Conservation (phyloP, 2,888 invertebrate species). For the Cheilosia pagana region DNA sequence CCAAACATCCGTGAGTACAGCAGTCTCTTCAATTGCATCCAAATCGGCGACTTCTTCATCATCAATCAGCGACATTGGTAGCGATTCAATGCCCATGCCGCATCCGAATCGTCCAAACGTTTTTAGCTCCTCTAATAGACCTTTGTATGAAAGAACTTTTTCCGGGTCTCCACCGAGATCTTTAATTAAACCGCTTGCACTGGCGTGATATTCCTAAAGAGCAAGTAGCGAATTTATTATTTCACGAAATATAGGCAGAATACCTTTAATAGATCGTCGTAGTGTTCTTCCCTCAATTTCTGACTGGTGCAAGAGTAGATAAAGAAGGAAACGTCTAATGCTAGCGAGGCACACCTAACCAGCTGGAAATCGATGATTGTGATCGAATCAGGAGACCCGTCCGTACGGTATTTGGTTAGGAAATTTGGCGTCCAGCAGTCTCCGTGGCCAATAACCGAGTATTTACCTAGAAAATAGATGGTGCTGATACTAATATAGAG, state of each 20-base stretch:
- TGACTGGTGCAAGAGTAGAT: constrained; percentile 87
- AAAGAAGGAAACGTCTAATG: constrained; percentile 84
- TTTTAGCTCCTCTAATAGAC: constrained; percentile 83
- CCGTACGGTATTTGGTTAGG: constrained; percentile 84
- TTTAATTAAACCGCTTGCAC: constrained; percentile 84
- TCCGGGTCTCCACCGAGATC: constrained; percentile 86
- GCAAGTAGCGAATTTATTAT: background rate
- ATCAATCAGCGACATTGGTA: constrained; percentile 85
- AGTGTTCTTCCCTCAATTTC: constrained; percentile 85
- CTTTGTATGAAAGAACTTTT: constrained; percentile 83
- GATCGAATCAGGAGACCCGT: constrained; percentile 78
- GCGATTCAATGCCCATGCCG: constrained; percentile 85
- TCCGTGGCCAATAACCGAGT: constrained; percentile 88
- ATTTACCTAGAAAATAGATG: constrained; percentile 77
- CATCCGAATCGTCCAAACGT: constrained; percentile 84
- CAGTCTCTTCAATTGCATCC: constrained; percentile 80
- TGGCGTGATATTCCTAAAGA: constrained; percentile 85
- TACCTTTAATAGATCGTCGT: constrained; percentile 83
- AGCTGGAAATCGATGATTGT: constrained; percentile 90
- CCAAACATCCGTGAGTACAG: constrained; percentile 87
- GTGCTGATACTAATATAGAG: background rate
- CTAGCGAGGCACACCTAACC: constrained; percentile 82
- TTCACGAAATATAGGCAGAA: background rate
- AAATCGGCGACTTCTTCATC: constrained; percentile 85
- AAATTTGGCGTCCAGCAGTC: constrained; percentile 92